These are phyloP conservation scores for Garra rufa DNA, from an alignment of 2,113 vertebrate genomes.

Conservation along the genomic window DNA sequence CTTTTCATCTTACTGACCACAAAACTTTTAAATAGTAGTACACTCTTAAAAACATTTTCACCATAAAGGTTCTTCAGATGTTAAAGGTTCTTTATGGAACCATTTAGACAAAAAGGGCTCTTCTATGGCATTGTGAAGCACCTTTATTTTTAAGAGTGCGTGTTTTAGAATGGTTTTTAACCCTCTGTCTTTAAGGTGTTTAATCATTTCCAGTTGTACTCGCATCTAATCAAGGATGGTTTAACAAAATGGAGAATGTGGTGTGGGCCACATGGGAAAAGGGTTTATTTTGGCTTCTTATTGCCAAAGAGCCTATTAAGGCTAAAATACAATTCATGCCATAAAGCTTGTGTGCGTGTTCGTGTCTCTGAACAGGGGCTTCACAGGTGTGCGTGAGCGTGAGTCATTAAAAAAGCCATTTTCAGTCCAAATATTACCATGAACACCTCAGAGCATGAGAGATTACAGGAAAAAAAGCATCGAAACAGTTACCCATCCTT, in stretches of 20 bases:
- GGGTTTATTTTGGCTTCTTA: not conserved
- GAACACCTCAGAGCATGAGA: slow-evolving; percentile 1
- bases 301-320: not conserved
- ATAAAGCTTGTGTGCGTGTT: not conserved
- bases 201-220: not conserved
- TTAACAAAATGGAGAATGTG: not conserved
- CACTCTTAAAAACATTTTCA: too few species aligned
- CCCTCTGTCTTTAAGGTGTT: not conserved
- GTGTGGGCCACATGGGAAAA: not conserved
- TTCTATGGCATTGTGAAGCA: too few species aligned
- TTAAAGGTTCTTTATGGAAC: too few species aligned
- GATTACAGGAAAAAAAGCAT: not conserved
- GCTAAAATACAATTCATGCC: slow-evolving; percentile 10
- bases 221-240: not conserved
- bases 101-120: too few species aligned
- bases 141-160: too few species aligned
- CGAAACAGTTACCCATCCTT: slow-evolving; percentile 6
- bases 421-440: slow-evolving; percentile 18
- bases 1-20: not conserved
- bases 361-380: not conserved
- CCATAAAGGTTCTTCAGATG: too few species aligned
- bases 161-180: not conserved
- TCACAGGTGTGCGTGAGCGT: slow-evolving; percentile 34
- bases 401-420: slow-evolving; percentile 13
- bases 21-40: not conserved